Evolutionary conservation across 2,797 vertebrate species (phyloP), one percentile per base, ranked within the genome.

Genomic region (Coccyzus lansbergi): DNA sequence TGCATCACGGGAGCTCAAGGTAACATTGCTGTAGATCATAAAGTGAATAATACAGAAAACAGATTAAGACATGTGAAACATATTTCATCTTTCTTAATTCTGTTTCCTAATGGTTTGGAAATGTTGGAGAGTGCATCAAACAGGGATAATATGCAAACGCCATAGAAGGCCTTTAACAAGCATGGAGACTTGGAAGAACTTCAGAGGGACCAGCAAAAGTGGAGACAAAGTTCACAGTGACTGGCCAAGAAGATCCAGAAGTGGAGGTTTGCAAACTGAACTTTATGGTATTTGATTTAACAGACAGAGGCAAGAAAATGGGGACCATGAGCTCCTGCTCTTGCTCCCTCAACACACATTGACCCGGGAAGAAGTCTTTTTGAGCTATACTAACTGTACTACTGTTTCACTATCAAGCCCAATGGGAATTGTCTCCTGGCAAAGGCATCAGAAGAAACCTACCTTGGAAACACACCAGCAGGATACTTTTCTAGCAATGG

Each of bases 41-140:
- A 88, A 65, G 40, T 16, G 80, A 82, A 15, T 7, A 80, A 90
- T 56, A 84, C 2, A 18, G 48, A 84, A 90, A 84, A 44, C 33
- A 85, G 46, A 55, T 67, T 60, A 75, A 80, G 40, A 31, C 34
- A 77, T 36, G 15, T 55, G 67, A 90, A 86, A 87, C 31, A 38
- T 7, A 51, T 75, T 88, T 90, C 6, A 18, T 44, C 75, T 91
- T 93, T 88, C 26, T 83, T 36, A 68, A 74, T 22, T 22, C 52
- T 82, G 26, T 80, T 92, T 91, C 86, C 64, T 74, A 83, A 70
- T 0, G 0, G 24, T 46, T 53, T 89, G 64, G 38, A 85, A 83
- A 94, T 85, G n/a, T 5, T 70, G 71, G 60, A 94, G 44, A 59
- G 62, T 52, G 44, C 44, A 88, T 84, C 63, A 82, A 95, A 68